phyloP scores from a whole-genome alignment of 64 coral and sea anemone genomes.

The Porites australiensis region DNA sequence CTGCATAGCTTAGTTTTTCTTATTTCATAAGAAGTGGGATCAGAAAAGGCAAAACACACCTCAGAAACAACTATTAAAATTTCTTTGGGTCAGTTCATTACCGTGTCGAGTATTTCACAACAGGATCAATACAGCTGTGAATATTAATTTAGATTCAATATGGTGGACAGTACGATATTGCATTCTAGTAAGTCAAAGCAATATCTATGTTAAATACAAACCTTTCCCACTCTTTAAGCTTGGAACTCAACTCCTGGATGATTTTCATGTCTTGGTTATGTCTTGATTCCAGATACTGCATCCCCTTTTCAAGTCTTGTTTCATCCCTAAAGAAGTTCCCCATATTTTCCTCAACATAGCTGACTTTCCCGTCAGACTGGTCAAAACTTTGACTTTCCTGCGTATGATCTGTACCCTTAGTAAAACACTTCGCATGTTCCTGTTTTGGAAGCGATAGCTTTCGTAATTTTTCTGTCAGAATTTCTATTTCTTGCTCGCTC shows the following conservation, averaged over 20 bases:
- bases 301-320: constrained; percentile 8
- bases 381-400: constrained; percentile 12
- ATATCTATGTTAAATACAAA: constrained; percentile 62
- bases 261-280: constrained; percentile 56
- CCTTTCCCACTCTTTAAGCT: constrained; percentile 86
- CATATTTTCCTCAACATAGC: too few relatives aligned
- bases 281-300: constrained; percentile 1
- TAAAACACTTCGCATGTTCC: background rate
- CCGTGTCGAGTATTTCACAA: background rate
- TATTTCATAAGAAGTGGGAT: too few relatives aligned
- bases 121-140: background rate
- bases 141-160: background rate
- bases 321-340: background rate
- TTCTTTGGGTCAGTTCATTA: too few relatives aligned
- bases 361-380: background rate
- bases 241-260: constrained; percentile 46
- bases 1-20: too few relatives aligned
- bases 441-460: constrained; percentile 9
- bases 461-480: constrained; percentile 38
- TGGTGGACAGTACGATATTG: background rate
- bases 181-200: background rate
- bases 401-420: background rate
- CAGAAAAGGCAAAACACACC: too few relatives aligned
- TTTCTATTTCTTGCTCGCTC: constrained; percentile 72
- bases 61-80: too few relatives aligned